Conservation (phyloP, 2,888 invertebrate genomes). For the Stenurella melanura region DNA sequence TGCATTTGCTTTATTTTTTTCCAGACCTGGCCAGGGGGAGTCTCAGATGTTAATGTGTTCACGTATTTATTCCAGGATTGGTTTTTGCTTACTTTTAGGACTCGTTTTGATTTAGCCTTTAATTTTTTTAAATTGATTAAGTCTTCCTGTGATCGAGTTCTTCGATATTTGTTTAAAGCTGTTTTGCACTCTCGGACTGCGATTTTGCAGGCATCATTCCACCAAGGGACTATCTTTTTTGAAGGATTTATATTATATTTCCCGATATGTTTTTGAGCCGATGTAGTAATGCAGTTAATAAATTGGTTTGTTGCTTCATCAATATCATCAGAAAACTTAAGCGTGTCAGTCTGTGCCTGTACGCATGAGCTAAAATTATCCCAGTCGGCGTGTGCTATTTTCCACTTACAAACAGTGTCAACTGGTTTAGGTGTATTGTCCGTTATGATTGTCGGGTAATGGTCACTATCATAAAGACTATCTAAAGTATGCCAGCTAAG, state of each 20-base stretch:
- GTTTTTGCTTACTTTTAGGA: neutral
- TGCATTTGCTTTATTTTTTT: neutral
- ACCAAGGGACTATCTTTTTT: neutral
- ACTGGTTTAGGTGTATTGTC: too few relatives aligned
- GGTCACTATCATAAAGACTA: too few relatives aligned
- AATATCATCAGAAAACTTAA: neutral
- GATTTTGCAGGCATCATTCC: neutral
- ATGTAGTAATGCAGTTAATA: neutral
- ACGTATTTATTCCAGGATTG: neutral
- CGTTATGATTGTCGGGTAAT: too few relatives aligned
- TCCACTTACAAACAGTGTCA: too few relatives aligned
- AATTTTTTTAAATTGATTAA: neutral
- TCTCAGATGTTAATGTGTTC: too few relatives aligned
- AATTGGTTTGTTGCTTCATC: neutral
- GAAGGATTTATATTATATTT: too few relatives aligned
- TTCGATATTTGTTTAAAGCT: neutral
- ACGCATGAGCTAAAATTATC: neutral
- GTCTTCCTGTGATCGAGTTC: neutral
- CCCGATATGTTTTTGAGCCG: neutral
- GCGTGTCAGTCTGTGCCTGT: neutral
- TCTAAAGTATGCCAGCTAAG: too few relatives aligned
- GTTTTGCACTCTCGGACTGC: neutral
- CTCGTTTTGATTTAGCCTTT: neutral
- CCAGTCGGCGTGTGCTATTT: too few relatives aligned
- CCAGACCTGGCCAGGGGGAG: neutral